These are phyloP conservation scores for Gavialis gangeticus DNA, from an alignment of 2,113 vertebrate species.

Conservation along the genomic window DNA sequence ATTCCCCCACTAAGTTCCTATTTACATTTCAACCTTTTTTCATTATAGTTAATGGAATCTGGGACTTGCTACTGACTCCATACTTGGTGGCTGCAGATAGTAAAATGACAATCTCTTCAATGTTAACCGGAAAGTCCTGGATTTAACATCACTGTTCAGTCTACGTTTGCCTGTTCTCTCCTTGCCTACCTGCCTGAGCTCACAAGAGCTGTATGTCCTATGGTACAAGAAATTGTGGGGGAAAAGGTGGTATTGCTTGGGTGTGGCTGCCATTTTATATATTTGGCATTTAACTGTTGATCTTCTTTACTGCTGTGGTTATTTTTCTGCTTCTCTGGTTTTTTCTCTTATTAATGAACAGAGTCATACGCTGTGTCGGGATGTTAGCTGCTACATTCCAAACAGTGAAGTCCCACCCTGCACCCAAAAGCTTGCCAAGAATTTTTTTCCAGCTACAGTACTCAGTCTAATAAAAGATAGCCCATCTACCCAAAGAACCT, in stretches of 20 bases:
- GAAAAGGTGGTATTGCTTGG: not conserved
- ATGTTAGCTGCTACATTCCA: not conserved
- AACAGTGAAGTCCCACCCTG: too few species aligned
- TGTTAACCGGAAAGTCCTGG: too few species aligned
- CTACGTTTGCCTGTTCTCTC: rapidly evolving
- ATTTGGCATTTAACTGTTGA: not conserved
- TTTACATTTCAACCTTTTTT: not conserved
- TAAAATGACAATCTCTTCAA: not conserved
- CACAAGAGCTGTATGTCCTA: not conserved
- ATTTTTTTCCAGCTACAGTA: too few species aligned
- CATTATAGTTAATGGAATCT: rapidly evolving
- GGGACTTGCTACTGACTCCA: not conserved
- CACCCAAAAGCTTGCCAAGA: too few species aligned
- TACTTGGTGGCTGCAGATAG: not conserved
- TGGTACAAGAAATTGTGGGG: not conserved
- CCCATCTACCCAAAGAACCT: too few species aligned
- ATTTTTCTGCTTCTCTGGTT: not conserved
- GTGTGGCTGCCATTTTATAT: not conserved
- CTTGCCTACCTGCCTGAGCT: not conserved
- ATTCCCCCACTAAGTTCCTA: rapidly evolving
- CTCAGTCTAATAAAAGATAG: too few species aligned
- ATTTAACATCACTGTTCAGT: rapidly evolving
- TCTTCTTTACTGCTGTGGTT: not conserved
- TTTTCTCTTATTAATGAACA: not conserved
- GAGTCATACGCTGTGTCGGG: not conserved